A percentile compares a stretch with the other conserved stretches of the same genome.
Conservation (phyloP, 2,888 invertebrate genomes). For the Agrypnus murinus region DNA sequence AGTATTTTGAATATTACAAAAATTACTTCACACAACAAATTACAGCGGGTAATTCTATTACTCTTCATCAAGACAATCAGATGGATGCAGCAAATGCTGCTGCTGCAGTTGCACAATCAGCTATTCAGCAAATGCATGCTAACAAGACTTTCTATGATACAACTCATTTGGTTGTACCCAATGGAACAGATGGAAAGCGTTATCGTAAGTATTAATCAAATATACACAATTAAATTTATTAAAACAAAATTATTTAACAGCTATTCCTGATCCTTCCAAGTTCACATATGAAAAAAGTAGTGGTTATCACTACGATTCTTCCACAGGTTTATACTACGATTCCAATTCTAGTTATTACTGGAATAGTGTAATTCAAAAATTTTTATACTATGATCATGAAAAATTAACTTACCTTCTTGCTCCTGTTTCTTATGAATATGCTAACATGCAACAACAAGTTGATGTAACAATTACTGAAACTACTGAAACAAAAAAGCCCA, state of each 20-base stretch:
- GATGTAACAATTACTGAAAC: slow-evolving; percentile 62
- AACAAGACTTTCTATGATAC: slow-evolving; percentile 70
- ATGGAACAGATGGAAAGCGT: slow-evolving; percentile 79
- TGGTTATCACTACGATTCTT: slow-evolving; percentile 96
- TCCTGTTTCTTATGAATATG: slow-evolving; percentile 63
- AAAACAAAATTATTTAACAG: slow-evolving; percentile 63
- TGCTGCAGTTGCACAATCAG: slow-evolving; percentile 92
- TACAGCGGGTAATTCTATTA: slow-evolving; percentile 74
- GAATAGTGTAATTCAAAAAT: slow-evolving; percentile 92
- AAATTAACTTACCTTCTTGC: slow-evolving; percentile 78
- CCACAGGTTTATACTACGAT: slow-evolving; percentile 96
- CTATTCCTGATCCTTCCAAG: slow-evolving; percentile 90
- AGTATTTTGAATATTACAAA: slow-evolving; percentile 82
- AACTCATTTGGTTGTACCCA: slow-evolving; percentile 72
- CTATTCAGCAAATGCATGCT: slow-evolving; percentile 81
- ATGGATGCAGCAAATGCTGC: slow-evolving; percentile 88
- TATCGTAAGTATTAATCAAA: slow-evolving; percentile 78
- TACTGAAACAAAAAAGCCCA: slow-evolving; percentile 78
- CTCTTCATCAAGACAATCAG: slow-evolving; percentile 74
- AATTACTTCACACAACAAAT: slow-evolving; percentile 82
- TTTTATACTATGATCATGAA: slow-evolving; percentile 95
- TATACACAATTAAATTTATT: neutral
- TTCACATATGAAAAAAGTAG: slow-evolving; percentile 96
- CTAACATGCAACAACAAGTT: slow-evolving; percentile 60
- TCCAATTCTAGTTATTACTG: slow-evolving; percentile 97